Base-by-base conservation (phyloP, 2,888 invertebrate species). In the Lochmaea crataegi region DNA sequence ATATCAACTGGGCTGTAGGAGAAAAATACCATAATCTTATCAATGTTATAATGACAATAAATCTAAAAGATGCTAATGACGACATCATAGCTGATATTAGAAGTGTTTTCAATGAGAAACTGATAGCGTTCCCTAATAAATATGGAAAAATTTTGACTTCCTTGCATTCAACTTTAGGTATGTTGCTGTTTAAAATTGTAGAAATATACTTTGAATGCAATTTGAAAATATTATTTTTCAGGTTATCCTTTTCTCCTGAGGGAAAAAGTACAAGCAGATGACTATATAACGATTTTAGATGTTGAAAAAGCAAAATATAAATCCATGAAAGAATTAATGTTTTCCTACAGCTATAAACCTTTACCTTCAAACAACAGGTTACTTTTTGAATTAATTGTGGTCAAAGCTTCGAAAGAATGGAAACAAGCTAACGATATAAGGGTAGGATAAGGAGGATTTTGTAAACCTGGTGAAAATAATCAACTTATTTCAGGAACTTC, bases 271-370 rank as follows among this genome's bases (percentile, higher is more conserved):
- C 42, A 18, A 42, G 48, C 60, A 2, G 71, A 66, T 3, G 60
- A 71, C 32, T 14, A 61, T 22, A 57, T 66, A 53, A 71, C 60
- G 7, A 60, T 66, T 3, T 16, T 71, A 18, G 71, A 71, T 38
- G 14, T 53, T 12, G 60, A 60, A 48, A 51, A 60, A 61, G 42
- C 32, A 12, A 61, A 65, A 42, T 60, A 60, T 51, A 66, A 48
- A 18, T 71, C 71, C 1, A 53, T 66, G 61, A 48, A 71, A 41
- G 71, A 71, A 4, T 11, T 71, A 3, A 9, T 70, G 16, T 70
- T 57, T 57, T 11, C 42, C 10, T 70, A 70, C 45, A 70, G 64
- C n/a, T 57, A 70, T n/a, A 70, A 70, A 65, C 70, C 70, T 7
- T 53, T 70, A 64, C 70, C 70, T 7, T 22, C 11, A 18, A 16